phyloP scores from a whole-genome alignment of 2,113 vertebrate species.

The Tenebrosternarchus preto region DNA sequence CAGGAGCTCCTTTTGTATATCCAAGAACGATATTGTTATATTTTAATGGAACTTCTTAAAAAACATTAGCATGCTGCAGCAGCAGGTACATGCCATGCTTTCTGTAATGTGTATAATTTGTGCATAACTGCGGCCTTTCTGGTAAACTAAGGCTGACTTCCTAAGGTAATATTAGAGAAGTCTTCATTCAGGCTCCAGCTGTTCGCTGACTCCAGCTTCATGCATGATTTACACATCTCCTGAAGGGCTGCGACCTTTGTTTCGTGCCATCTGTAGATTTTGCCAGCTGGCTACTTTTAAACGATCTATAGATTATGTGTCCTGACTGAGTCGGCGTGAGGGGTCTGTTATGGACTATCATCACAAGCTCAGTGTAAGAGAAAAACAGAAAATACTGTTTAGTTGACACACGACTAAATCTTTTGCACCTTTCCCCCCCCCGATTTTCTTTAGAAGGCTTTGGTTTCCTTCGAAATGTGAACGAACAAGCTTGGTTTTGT shows the following conservation, averaged over 20 bases:
- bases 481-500: too few species aligned
- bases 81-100: neutral
- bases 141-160: neutral
- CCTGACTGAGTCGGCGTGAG: neutral
- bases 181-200: conserved; percentile 26
- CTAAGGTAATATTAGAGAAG: conserved; percentile 1
- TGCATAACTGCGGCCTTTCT: neutral
- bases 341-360: neutral
- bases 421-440: too few species aligned
- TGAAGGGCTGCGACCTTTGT: conserved; percentile 27
- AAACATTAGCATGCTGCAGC: neutral
- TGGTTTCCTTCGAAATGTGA: too few species aligned
- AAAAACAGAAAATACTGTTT: neutral
- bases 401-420: too few species aligned
- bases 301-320: conserved; percentile 27
- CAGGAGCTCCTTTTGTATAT: too few species aligned
- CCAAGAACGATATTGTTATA: too few species aligned
- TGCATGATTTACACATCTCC: conserved; percentile 30
- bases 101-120: neutral
- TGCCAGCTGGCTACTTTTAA: conserved; percentile 24
- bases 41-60: too few species aligned
- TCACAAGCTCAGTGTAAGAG: neutral
- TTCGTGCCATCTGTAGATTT: neutral
- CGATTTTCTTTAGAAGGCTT: too few species aligned
- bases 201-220: conserved; percentile 20